Percentiles rank a stretch among this genome's conserved stretches.
These are phyloP conservation scores for Slavum lentiscoides DNA, from an alignment of 2,888 invertebrate genomes.

Conservation along the genomic window DNA sequence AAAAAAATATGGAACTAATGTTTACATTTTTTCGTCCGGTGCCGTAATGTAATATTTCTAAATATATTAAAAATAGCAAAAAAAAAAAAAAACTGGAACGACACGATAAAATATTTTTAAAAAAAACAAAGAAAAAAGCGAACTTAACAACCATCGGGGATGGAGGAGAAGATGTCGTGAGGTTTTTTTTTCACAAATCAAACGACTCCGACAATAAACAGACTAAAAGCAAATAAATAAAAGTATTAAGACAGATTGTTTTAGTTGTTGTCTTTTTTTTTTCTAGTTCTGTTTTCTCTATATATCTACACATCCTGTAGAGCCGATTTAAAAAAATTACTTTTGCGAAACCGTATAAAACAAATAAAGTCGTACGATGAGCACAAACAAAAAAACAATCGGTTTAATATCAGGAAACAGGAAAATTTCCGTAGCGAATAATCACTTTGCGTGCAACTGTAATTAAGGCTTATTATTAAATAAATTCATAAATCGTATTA, in stretches of 20 bases:
- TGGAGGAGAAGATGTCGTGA: no score
- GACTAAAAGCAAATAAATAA: constrained; percentile 32
- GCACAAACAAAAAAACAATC: no score
- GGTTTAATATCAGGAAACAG: no score
- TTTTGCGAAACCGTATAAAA: background rate
- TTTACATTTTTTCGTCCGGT: background rate
- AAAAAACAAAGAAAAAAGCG: background rate
- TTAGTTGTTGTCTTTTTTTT: constrained; percentile 12
- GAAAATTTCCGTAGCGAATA: no score
- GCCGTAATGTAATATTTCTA: background rate
- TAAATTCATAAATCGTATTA: background rate
- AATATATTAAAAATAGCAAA: constrained; percentile 26
- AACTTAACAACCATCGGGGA: background rate
- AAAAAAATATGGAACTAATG: background rate
- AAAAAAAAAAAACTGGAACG: background rate
- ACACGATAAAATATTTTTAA: constrained; percentile 6
- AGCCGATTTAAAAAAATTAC: background rate
- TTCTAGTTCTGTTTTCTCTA: background rate
- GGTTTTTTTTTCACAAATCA: constrained; percentile 29
- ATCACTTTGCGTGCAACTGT: no score
- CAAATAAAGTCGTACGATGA: background rate
- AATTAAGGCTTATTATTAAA: background rate
- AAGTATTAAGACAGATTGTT: constrained; percentile 36
- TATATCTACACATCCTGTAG: background rate
- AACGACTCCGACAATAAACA: constrained; percentile 16